Base-by-base conservation (phyloP, 2,113 vertebrate species). In the Hepsetus odoe region DNA sequence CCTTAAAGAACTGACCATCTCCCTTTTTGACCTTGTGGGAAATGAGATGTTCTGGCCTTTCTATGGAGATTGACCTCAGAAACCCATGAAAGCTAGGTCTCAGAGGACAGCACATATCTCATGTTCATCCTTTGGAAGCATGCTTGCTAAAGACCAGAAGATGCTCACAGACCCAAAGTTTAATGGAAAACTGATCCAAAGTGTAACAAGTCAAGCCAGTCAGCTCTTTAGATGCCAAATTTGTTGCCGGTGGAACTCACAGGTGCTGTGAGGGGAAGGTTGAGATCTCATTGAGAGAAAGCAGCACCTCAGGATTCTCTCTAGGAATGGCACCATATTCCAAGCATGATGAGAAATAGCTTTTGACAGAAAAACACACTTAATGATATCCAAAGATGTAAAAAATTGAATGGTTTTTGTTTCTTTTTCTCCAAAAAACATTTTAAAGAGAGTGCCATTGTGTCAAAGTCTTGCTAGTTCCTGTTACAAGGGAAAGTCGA, bases 301-400 rank as follows among this genome's bases (percentile, higher is more conserved):
- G 9, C 30, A 35, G 55, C 22, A 46, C 46, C 38, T 5, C 30
- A 1, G 26, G 5, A 28, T 76, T 65, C 11, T 76, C 53, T 80
- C 22, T 55, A 28, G 76, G 80, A 62, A n/a, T 76, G 80, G 79
- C 79, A 85, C 26, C 24, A 80, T 44, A 81, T 44, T 64, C 74
- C 80, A 85, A 86, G 84, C 88, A 80, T 82, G 84, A 84, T 88
- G 89, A 88, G 88, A 90, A 90, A 84, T 55, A 33, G 66, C 26
- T 83, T 79, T 83, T 84, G 75, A 69, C 72, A 82, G 85, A 85
- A 89, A 91, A 90, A 91, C 87, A 91, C 89, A 90, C 86, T 90
- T 80, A 91, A 83, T 83, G 87, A 88, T 87, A 83, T 85, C 80
- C 92, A 89, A 93, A 95, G 94, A 94, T 86, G 80, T 79, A 90